Evolutionary conservation across 1,140 invertebrate genomes (phyloP), one percentile per base, ranked within the genome.

Genomic region (Eumeta japonica): DNA sequence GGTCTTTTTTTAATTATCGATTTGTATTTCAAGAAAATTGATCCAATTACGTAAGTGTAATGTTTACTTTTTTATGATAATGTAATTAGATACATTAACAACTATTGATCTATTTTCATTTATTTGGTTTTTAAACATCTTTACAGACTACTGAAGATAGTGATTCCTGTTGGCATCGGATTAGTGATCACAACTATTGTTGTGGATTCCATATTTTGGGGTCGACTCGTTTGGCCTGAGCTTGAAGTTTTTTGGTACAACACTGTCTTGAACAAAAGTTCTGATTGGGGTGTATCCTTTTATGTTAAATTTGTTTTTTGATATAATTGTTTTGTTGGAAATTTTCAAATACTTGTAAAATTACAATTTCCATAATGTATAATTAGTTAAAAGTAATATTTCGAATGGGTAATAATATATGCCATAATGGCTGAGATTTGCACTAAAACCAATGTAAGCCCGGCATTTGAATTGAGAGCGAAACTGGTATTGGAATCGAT

Each of bases 241-340:
- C 94, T 92, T 15, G 91, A 97, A 81, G 96, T 98, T 1, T 83
- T 98, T 32, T 97, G 88, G 83, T 99, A 91, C 68, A 99, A 99
- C 67, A 88, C 90, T 3, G 77, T 97, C 37, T 71, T 94, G 1
- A 99, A 99, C 64, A 92, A 93, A 70, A 98, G 96, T 66, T 88
- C 89, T 12, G 78, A 97, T 43, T 99, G 93, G 90, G 97, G 97
- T 62, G 92, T 97, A 92, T 92, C 88, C 88, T 90, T 90, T 82
- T 47, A 10, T n/a, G n/a, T n/a, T n/a, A n/a, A n/a, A n/a, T n/a
- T n/a, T n/a, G n/a, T 39, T 24, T 35, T 27, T 27, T n/a, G n/a
- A n/a, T n/a, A n/a, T n/a, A n/a, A n/a, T n/a, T n/a, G n/a, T n/a
- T n/a, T n/a, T 18, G 19, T 34, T 33, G 10, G 9, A 30, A 10